Conservation (phyloP, 2,113 vertebrate genomes). For the Marcusenius ussheri region DNA sequence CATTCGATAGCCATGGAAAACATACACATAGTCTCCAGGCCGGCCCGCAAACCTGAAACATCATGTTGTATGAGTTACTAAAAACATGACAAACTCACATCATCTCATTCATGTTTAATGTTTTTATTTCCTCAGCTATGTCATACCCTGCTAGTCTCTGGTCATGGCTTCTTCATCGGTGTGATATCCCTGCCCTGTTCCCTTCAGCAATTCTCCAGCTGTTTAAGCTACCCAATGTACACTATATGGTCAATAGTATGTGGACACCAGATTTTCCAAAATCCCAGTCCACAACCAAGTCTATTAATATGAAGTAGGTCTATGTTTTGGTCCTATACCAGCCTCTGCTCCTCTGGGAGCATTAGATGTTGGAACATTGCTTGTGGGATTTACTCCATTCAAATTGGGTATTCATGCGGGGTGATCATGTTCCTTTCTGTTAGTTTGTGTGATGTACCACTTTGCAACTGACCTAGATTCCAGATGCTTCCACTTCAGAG, state of each 20-base stretch:
- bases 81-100: not conserved
- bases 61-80: not conserved
- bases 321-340: not conserved
- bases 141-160: not conserved
- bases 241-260: not conserved
- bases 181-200: not conserved
- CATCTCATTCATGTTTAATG: not conserved
- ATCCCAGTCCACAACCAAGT: not conserved
- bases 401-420: not conserved
- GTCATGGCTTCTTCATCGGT: not conserved
- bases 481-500: not conserved
- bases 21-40: conserved; percentile 83
- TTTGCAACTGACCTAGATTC: not conserved
- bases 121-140: not conserved
- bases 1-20: conserved; percentile 86
- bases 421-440: not conserved
- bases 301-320: not conserved
- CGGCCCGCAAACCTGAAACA: conserved; percentile 80
- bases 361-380: not conserved
- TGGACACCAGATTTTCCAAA: not conserved
- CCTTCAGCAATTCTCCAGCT: not conserved
- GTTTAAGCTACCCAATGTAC: not conserved
- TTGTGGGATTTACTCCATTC: not conserved
- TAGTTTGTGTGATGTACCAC: not conserved
- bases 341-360: not conserved